A percentile compares a stretch with the other conserved stretches of the same genome.
Conservation (phyloP, 2,797 vertebrate genomes). For the Avahi laniger region DNA sequence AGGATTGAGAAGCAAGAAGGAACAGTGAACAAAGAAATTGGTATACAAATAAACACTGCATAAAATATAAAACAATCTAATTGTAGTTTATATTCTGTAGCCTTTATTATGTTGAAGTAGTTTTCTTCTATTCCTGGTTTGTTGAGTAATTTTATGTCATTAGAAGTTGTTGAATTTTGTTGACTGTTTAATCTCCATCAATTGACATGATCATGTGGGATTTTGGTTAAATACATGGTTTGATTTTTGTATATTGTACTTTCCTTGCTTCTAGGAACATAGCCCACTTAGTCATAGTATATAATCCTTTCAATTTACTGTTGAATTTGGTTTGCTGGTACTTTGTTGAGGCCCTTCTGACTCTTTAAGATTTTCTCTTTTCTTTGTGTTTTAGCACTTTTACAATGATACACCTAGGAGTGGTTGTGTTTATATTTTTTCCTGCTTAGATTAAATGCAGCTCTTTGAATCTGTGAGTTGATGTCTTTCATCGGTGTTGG, state of each 20-base stretch:
- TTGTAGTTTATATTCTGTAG: not conserved
- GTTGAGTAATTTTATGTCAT: not conserved
- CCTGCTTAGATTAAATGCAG: too few species aligned
- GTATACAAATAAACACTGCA: not conserved
- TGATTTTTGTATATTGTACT: not conserved
- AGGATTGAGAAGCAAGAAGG: not conserved
- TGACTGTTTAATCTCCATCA: not conserved
- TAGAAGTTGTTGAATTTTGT: not conserved
- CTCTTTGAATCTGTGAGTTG: too few species aligned
- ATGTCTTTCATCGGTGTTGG: too few species aligned
- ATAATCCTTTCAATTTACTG: not conserved
- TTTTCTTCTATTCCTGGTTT: not conserved
- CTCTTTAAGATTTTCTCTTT: not conserved
- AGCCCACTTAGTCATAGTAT: not conserved
- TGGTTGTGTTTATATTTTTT: not conserved
- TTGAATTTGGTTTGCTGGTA: too few species aligned
- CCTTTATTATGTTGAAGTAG: not conserved
- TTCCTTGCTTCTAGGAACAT: not conserved
- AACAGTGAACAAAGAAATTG: not conserved
- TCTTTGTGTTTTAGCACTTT: not conserved
- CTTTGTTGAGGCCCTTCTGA: not conserved
- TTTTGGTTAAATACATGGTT: too few species aligned
- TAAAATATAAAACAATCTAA: not conserved
- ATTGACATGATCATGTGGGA: not conserved
- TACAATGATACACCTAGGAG: not conserved